Conservation (phyloP, 2,797 vertebrate genomes). For the Enteromius afrohamiltoni region DNA sequence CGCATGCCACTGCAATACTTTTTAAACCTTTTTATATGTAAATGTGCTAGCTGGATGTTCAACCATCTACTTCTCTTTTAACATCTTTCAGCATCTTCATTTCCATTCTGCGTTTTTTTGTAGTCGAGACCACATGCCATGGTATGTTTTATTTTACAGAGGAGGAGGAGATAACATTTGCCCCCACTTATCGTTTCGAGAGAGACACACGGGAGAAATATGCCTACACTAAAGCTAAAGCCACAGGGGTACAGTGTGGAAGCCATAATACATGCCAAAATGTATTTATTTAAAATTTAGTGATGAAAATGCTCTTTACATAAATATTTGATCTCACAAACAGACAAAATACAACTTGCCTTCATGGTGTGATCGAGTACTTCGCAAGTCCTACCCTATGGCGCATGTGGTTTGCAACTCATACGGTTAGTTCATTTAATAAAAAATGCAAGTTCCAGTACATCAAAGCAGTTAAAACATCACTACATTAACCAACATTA, state of each 20-base stretch:
- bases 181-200: constrained; percentile 96
- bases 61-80: background rate
- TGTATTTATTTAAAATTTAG: background rate
- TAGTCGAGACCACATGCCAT: background rate
- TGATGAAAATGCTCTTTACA: background rate
- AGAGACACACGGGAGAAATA: constrained; percentile 91
- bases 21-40: background rate
- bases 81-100: background rate
- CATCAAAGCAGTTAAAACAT: background rate
- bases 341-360: constrained; percentile 98
- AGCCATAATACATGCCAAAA: background rate
- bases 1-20: background rate
- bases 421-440: constrained; percentile 83
- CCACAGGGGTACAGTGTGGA: constrained; percentile 87
- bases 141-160: constrained; percentile 75
- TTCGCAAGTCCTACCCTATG: constrained; percentile 94
- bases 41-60: background rate
- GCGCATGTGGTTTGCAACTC: constrained; percentile 95
- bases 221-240: constrained; percentile 95
- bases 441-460: background rate
- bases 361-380: constrained; percentile 97
- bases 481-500: background rate
- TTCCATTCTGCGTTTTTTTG: background rate
- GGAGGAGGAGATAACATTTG: constrained; percentile 96
- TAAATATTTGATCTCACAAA: constrained; percentile 48